Percentiles rank a stretch among this genome's conserved stretches.
These are phyloP conservation scores for Machimus rusticus DNA, from an alignment of 2,888 invertebrate species.

Conservation along the genomic window DNA sequence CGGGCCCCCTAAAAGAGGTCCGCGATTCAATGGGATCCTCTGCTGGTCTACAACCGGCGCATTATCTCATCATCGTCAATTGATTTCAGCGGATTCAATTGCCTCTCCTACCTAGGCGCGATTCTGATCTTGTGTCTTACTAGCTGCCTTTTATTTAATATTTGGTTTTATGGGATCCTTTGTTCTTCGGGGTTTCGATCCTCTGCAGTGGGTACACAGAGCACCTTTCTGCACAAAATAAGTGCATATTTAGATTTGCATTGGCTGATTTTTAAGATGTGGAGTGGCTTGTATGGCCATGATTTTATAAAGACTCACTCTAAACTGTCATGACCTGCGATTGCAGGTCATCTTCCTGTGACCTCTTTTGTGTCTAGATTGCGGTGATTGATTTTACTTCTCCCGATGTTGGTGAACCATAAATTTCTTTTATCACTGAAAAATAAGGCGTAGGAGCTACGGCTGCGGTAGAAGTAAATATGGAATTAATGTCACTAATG, in stretches of 20 bases:
- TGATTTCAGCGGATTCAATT: not conserved
- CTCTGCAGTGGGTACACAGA: not conserved
- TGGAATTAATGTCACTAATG: not conserved
- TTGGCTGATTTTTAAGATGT: not conserved
- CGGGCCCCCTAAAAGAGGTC: not conserved
- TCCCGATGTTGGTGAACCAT: not conserved
- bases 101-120: slow-evolving; percentile 3
- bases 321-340: not conserved
- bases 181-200: not conserved
- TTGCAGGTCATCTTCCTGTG: not conserved
- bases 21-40: not conserved
- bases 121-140: slow-evolving; percentile 13
- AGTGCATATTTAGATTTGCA: not conserved
- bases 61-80: slow-evolving; percentile 26
- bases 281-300: not conserved
- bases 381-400: not conserved
- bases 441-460: not conserved
- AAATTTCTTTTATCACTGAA: not conserved
- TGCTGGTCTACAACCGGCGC: slow-evolving; percentile 12
- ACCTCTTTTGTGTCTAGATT: not conserved
- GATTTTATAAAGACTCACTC: not conserved
- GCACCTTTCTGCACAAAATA: not conserved
- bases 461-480: no score
- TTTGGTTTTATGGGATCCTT: not conserved
- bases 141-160: not conserved